Evolutionary conservation across 2,888 invertebrate genomes (phyloP).

Genomic region (Scaptomyza caliginosa): DNA sequence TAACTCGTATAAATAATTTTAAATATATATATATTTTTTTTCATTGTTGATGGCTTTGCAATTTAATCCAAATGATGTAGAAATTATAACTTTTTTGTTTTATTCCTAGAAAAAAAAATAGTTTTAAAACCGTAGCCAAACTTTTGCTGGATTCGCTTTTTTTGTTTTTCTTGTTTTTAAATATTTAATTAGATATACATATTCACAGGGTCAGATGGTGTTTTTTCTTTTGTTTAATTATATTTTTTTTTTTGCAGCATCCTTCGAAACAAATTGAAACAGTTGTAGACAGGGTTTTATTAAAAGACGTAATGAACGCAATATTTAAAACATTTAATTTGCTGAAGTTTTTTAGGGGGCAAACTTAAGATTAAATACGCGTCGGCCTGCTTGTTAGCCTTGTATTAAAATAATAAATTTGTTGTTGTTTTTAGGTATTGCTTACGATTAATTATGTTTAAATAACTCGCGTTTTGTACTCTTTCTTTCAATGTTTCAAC

Average conservation of each 20-base stretch:
- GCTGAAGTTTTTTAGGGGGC: background rate
- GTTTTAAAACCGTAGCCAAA: conserved; percentile 1
- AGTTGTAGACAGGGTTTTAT: background rate
- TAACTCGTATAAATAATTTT: conserved; percentile 25
- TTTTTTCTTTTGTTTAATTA: background rate
- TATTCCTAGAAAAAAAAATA: background rate
- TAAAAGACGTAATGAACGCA: background rate
- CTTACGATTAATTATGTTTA: conserved; percentile 54
- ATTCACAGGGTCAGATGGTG: conserved; percentile 50
- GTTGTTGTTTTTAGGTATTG: conserved; percentile 28
- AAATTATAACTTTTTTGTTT: background rate
- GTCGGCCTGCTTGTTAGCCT: conserved; percentile 17
- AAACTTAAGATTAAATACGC: conserved; percentile 37
- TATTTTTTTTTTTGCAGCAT: conserved; percentile 1
- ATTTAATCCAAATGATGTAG: background rate
- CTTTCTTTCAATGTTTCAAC: conserved; percentile 66
- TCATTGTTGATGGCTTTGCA: conserved; percentile 5
- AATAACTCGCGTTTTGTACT: conserved; percentile 74
- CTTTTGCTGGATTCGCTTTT: conserved; percentile 3
- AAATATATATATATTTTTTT: conserved; percentile 1
- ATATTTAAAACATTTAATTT: background rate
- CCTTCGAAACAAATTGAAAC: background rate
- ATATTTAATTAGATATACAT: conserved; percentile 33
- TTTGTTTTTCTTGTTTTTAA: conserved; percentile 5
- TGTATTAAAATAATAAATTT: conserved; percentile 15